Conservation (phyloP, 2,888 invertebrate genomes). For the Diploptera punctata region DNA sequence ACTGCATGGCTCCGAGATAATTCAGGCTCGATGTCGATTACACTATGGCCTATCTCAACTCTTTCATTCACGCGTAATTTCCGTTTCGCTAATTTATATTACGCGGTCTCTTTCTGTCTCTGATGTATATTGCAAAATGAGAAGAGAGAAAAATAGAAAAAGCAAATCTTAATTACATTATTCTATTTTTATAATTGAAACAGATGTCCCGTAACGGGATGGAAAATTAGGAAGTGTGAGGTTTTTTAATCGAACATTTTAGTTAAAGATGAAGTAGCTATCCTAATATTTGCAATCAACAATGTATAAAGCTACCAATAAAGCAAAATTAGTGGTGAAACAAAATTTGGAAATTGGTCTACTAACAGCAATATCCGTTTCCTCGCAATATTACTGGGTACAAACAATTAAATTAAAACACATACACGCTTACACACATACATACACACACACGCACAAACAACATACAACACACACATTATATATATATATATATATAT, state of each 20-base stretch:
- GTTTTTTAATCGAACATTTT: background rate
- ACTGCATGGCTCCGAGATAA: conserved; percentile 25
- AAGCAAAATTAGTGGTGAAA: no score
- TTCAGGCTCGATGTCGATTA: conserved; percentile 25
- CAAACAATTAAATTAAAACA: no score
- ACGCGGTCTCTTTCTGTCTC: background rate
- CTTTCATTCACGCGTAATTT: conserved; percentile 28
- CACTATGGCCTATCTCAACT: conserved; percentile 15
- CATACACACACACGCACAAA: no score
- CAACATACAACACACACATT: no score
- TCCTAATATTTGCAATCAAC: no score
- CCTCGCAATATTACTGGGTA: no score
- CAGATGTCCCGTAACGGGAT: conserved; percentile 6
- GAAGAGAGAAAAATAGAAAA: background rate
- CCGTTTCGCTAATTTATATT: conserved; percentile 24
- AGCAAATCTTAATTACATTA: background rate
- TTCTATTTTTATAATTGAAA: conserved; percentile 8
- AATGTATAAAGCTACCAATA: no score
- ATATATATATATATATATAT: no score
- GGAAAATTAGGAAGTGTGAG: background rate
- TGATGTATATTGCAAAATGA: background rate
- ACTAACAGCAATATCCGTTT: no score
- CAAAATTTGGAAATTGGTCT: no score
- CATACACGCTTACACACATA: no score
- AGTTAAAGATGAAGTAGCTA: no score